Conservation (phyloP, 2,113 vertebrate species). For the Dendrocopos noguchii region DNA sequence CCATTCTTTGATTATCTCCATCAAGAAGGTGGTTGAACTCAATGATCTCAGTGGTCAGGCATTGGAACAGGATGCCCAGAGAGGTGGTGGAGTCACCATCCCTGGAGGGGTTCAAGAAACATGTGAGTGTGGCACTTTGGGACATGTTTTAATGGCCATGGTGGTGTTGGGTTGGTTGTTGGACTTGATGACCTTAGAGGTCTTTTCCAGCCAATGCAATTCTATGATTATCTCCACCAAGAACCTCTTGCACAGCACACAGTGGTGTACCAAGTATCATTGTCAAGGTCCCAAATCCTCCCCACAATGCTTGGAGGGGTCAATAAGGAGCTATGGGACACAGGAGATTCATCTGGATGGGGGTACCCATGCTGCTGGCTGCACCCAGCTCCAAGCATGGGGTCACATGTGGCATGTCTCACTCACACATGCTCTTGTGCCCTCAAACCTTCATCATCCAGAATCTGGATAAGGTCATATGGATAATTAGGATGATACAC, state of each 20-base stretch:
- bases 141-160: too few relatives aligned
- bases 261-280: not conserved
- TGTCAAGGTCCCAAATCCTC: rapidly evolving
- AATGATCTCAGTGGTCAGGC: too few relatives aligned
- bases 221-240: not conserved
- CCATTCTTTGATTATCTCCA: not conserved
- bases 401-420: rapidly evolving
- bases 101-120: too few relatives aligned
- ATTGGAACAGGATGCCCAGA: too few relatives aligned
- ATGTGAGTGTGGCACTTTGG: too few relatives aligned
- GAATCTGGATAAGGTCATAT: not conserved
- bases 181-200: too few relatives aligned
- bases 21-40: not conserved
- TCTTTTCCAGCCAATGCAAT: too few relatives aligned
- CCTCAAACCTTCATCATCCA: rapidly evolving
- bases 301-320: rapidly evolving
- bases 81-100: too few relatives aligned
- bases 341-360: not conserved
- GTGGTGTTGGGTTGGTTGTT: too few relatives aligned
- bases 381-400: not conserved
- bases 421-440: rapidly evolving
- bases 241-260: not conserved
- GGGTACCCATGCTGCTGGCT: not conserved
- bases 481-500: too few relatives aligned
- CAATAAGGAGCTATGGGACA: not conserved